These are phyloP conservation scores for Pycnonotus jocosus DNA, from an alignment of 2,113 vertebrate genomes.

Conservation along the genomic window DNA sequence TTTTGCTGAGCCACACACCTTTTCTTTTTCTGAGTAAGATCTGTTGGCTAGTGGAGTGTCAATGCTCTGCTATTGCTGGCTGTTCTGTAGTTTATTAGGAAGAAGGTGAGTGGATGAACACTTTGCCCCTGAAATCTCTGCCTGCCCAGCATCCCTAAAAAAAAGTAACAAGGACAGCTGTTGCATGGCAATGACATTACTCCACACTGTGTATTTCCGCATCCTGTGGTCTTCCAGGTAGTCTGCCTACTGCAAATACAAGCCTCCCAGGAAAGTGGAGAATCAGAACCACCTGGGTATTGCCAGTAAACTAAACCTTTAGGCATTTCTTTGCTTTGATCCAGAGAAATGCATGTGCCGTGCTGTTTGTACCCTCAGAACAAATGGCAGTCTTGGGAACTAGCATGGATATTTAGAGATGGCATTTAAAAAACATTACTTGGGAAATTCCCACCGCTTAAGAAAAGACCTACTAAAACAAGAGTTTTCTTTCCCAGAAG, in stretches of 20 bases:
- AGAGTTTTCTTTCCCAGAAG: slow-evolving; percentile 42
- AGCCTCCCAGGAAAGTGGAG: neutral
- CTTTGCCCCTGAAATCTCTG: neutral
- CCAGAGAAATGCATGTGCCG: neutral
- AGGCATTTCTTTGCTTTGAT: slow-evolving; percentile 34
- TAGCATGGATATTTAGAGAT: slow-evolving; percentile 16
- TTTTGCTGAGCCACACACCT: neutral
- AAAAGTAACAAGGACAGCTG: neutral
- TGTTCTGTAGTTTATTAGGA: neutral
- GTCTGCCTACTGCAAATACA: neutral
- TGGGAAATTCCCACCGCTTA: slow-evolving; percentile 52
- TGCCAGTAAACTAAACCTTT: slow-evolving; percentile 16
- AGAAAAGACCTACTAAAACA: slow-evolving; percentile 46
- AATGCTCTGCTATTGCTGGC: neutral
- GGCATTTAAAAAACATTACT: slow-evolving; percentile 33
- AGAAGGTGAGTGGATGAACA: neutral
- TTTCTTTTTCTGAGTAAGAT: neutral
- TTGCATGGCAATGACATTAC: neutral
- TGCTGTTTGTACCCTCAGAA: slow-evolving; percentile 48
- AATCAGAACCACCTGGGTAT: neutral
- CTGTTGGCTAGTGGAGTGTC: neutral
- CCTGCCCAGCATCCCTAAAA: neutral
- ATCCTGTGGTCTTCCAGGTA: neutral
- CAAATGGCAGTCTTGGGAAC: slow-evolving; percentile 32
- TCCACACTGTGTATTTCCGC: neutral